These are phyloP conservation scores for Lordiphosa mommai DNA, from an alignment of 1,140 invertebrate species.

Conservation along the genomic window DNA sequence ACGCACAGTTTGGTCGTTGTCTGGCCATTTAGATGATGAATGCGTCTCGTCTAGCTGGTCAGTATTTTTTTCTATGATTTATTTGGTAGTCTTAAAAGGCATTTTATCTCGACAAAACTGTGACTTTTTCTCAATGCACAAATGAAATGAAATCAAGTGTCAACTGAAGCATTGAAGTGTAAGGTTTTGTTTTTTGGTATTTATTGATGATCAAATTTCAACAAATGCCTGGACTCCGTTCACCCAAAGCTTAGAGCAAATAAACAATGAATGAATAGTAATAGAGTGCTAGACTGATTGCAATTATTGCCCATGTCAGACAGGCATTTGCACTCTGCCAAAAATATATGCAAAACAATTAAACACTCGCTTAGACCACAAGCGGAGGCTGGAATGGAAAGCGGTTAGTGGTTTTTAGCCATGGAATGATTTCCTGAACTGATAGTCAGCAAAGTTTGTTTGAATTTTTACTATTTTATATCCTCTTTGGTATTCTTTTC, in stretches of 20 bases:
- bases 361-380: no score
- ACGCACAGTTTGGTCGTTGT: constrained; percentile 26
- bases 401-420: no score
- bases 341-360: no score
- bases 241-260: constrained; percentile 3
- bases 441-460: no score
- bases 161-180: constrained; percentile 40
- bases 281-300: constrained; percentile 38
- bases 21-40: constrained; percentile 40
- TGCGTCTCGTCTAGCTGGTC: constrained; percentile 45
- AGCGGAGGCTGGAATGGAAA: no score
- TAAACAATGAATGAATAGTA: constrained; percentile 25
- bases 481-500: no score
- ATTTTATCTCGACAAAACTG: no score
- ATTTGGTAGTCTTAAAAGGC: no score
- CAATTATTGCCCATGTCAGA: constrained; percentile 27
- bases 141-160: constrained; percentile 19
- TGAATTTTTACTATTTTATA: no score
- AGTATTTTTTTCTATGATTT: constrained; percentile 19
- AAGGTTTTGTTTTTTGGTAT: constrained; percentile 15
- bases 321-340: no score
- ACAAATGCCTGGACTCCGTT: background rate
- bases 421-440: no score
- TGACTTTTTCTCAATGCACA: no score
- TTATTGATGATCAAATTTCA: constrained; percentile 30